Conservation (phyloP, 2,888 invertebrate genomes). For the Operophtera brumata region DNA sequence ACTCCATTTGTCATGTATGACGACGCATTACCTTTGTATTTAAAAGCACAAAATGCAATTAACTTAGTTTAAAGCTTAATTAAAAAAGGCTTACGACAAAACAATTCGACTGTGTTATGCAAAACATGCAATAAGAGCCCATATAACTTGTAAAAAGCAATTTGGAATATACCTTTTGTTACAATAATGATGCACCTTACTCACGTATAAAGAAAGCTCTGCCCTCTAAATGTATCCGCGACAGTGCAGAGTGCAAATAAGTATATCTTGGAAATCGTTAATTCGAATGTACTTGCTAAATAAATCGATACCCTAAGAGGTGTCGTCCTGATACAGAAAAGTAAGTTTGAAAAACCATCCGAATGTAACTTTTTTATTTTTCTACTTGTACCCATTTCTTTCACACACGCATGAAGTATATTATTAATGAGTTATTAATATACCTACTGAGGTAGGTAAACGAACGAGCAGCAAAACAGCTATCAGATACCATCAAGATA, state of each 20-base stretch:
- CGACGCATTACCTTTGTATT: slow-evolving; percentile 13
- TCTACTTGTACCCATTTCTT: too few relatives aligned
- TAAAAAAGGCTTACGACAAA: slow-evolving; percentile 18
- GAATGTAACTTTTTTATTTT: too few relatives aligned
- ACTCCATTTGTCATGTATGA: slow-evolving; percentile 19
- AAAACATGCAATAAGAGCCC: slow-evolving; percentile 29
- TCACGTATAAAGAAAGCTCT: slow-evolving; percentile 1
- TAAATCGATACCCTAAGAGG: too few relatives aligned
- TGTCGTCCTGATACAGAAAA: too few relatives aligned
- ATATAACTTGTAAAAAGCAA: slow-evolving; percentile 31
- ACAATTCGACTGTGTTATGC: slow-evolving; percentile 28
- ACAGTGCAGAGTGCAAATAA: not conserved
- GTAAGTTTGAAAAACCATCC: too few relatives aligned
- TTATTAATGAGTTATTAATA: too few relatives aligned
- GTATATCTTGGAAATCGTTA: too few relatives aligned
- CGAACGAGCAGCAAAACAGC: too few relatives aligned
- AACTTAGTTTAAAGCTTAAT: slow-evolving; percentile 19
- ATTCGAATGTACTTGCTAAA: too few relatives aligned
- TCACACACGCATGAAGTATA: too few relatives aligned
- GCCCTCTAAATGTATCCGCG: not conserved
- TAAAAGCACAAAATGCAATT: slow-evolving; percentile 18
- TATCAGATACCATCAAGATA: too few relatives aligned
- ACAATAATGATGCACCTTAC: slow-evolving; percentile 15
- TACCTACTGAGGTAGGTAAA: too few relatives aligned
- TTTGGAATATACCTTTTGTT: slow-evolving; percentile 30